Percentiles rank a stretch among this genome's conserved stretches.
Evolutionary conservation across 2,888 invertebrate genomes (phyloP).

Genomic region (Megastigmus dorsalis): DNA sequence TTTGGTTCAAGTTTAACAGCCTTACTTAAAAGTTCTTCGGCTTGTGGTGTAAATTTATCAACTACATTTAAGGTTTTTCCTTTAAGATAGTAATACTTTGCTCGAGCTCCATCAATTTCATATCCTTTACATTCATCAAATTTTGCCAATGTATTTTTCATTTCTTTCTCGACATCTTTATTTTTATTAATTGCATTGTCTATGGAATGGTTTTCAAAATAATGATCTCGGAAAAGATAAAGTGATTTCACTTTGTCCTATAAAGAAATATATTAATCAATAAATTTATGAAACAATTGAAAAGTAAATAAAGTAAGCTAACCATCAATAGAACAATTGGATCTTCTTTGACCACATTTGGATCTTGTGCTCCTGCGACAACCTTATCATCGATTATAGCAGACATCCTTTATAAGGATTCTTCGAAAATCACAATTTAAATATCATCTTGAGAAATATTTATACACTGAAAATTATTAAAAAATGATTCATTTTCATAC

Average conservation of each 20-base stretch:
- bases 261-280: conserved; percentile 63
- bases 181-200: conserved; percentile 82
- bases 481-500: too few relatives aligned
- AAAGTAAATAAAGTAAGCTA: conserved; percentile 47
- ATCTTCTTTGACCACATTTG: conserved; percentile 70
- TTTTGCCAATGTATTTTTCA: conserved; percentile 78
- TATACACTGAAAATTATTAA: conserved; percentile 22
- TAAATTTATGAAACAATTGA: not conserved
- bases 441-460: conserved; percentile 32
- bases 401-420: conserved; percentile 63
- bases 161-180: conserved; percentile 79
- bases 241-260: conserved; percentile 82
- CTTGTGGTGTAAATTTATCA: conserved; percentile 81
- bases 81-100: conserved; percentile 82
- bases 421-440: too few relatives aligned
- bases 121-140: conserved; percentile 82
- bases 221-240: conserved; percentile 84
- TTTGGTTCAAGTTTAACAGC: conserved; percentile 90
- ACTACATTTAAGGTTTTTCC: conserved; percentile 85
- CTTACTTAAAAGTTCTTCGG: conserved; percentile 85
- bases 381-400: conserved; percentile 72
- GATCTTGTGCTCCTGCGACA: conserved; percentile 70
- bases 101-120: conserved; percentile 74
- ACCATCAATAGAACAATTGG: conserved; percentile 71
- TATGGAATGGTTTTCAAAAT: conserved; percentile 84